These are phyloP conservation scores for Polyommatus icarus DNA, from an alignment of 2,888 invertebrate species.

Conservation along the genomic window DNA sequence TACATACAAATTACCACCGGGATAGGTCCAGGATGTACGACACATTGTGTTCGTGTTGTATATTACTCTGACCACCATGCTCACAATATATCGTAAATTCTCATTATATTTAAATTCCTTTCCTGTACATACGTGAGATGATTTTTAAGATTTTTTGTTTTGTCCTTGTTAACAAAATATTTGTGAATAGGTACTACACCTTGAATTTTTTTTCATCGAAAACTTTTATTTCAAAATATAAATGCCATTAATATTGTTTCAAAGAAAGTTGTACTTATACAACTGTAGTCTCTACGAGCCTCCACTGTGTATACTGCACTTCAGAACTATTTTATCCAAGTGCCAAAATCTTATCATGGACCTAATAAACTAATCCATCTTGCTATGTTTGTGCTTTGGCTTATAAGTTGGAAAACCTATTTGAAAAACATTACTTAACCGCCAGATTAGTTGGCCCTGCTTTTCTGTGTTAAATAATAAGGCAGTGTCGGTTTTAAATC, in stretches of 20 bases:
- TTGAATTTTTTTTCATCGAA: background rate
- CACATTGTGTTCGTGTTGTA: constrained; percentile 25
- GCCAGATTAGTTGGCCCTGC: too few species aligned
- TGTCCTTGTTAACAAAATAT: background rate
- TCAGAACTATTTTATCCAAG: background rate
- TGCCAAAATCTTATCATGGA: background rate
- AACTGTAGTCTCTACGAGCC: too few species aligned
- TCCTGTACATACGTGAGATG: constrained; percentile 1
- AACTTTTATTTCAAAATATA: background rate
- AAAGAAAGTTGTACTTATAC: background rate
- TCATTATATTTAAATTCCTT: constrained; percentile 39
- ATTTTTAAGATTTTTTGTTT: background rate
- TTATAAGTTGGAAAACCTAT: background rate
- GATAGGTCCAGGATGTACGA: constrained; percentile 13
- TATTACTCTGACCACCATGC: constrained; percentile 41
- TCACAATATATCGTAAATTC: constrained; percentile 47
- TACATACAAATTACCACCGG: constrained; percentile 14
- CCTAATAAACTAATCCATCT: too few species aligned
- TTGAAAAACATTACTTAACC: background rate
- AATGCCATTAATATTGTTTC: background rate
- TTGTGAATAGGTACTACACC: background rate
- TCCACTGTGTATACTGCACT: too few species aligned
- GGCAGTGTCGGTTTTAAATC: background rate
- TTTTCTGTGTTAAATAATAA: background rate
- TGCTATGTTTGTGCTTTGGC: too few species aligned